Evolutionary conservation across 2,113 vertebrate species (phyloP), one percentile per base, ranked within the genome.

Genomic region (Anoura caudifer): DNA sequence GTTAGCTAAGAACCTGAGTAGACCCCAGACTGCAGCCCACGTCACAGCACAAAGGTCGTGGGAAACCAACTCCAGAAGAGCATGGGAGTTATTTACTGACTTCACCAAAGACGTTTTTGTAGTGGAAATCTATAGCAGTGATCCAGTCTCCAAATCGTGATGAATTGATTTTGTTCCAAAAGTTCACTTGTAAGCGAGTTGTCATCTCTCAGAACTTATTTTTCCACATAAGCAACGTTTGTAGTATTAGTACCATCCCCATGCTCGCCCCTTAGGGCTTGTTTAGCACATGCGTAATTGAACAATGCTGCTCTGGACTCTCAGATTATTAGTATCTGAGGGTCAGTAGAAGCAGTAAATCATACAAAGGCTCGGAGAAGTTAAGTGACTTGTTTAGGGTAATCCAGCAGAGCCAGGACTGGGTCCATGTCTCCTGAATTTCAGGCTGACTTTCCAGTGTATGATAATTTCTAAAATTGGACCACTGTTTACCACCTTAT

Each of bases 91-190:
- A 79, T 63, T 96, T 76, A 63, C 43, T 69, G 75, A 94, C 33
- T 75, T 96, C 54, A 87, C 52, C 61, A 36, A 73, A 41, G 56
- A 4, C 28, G n/a, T n/a, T 54, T 86, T 88, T 28, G 24, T 91
- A 83, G 83, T 80, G 80, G 83, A 92, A 94, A 50, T 94, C 75
- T 84, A 81, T 50, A 31, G 26, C 13, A 81, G 76, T 77, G 81
- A 86, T 54, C 90, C 70, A 47, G 20, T 81, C 43, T 92, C 38
- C 70, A 94, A 87, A 76, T 24, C 70, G 56, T 91, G 81, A 90
- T 91, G 85, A 90, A 87, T 7, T 90, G 63, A 54, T 90, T 94
- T 97, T 92, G 31, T 91, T 92, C 56, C 88, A 94, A 72, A 92
- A 92, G 47, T 80, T 77, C 63, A 92, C 85, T 92, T 75, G 52